These are phyloP conservation scores for Schizopygopsis malacanthus DNA, from an alignment of 2,797 vertebrate genomes.

Conservation along the genomic window DNA sequence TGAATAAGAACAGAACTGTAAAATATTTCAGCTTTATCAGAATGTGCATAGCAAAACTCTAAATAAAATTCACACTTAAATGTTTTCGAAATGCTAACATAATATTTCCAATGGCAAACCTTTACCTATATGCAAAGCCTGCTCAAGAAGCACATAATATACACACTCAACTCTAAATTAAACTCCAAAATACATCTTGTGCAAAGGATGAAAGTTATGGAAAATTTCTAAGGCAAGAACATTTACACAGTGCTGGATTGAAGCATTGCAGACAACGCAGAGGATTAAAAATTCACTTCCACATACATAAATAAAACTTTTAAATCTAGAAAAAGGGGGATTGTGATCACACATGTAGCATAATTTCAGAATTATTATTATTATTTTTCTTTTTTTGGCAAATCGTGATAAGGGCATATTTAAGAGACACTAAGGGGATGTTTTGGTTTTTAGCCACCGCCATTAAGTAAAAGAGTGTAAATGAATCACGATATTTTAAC, in stretches of 20 bases:
- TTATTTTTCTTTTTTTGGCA: slow-evolving; percentile 38
- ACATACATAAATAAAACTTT: slow-evolving; percentile 22
- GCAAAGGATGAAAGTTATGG: slow-evolving; percentile 36
- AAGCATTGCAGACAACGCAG: slow-evolving; percentile 57
- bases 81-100: slow-evolving; percentile 56
- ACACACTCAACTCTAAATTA: slow-evolving; percentile 25
- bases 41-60: slow-evolving; percentile 33
- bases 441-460: slow-evolving; percentile 69
- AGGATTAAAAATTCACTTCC: slow-evolving; percentile 24
- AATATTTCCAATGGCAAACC: slow-evolving; percentile 56
- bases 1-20: slow-evolving; percentile 7
- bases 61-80: slow-evolving; percentile 47
- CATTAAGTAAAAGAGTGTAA: slow-evolving; percentile 62
- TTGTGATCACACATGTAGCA: neutral
- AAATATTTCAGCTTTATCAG: slow-evolving; percentile 9
- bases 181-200: slow-evolving; percentile 21
- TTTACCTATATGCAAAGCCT: slow-evolving; percentile 55
- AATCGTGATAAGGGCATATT: slow-evolving; percentile 37
- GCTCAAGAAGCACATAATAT: slow-evolving; percentile 42
- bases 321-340: neutral
- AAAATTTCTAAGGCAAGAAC: slow-evolving; percentile 50
- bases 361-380: neutral
- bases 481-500: slow-evolving; percentile 70
- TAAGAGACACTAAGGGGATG: slow-evolving; percentile 12
- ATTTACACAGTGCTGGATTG: slow-evolving; percentile 67